A percentile compares a stretch with the other conserved stretches of the same genome.
phyloP scores from a whole-genome alignment of 37 sponge, comb jelly and placozoan species.

The Axinella damicornis region DNA sequence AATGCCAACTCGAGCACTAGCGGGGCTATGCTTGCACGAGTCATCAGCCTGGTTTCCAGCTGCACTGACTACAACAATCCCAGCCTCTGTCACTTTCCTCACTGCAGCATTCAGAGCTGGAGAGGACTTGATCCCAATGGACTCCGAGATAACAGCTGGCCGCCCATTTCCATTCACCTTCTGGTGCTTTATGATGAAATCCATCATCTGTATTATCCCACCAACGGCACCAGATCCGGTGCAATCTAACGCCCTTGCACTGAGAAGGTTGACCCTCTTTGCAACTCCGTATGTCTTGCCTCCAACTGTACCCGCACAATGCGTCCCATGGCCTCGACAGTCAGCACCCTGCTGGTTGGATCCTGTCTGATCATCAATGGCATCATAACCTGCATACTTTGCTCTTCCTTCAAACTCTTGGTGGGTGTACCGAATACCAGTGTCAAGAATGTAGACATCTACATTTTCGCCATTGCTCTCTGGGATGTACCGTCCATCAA shows the following conservation, averaged over 20 bases:
- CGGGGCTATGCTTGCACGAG: constrained; percentile 77
- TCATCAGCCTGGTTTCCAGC: constrained; percentile 78
- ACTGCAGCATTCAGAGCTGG: constrained; percentile 40
- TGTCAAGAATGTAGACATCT: constrained; percentile 78
- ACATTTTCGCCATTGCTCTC: constrained; percentile 58
- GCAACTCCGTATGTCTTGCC: constrained; percentile 82
- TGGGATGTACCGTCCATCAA: constrained; percentile 64
- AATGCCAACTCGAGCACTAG: constrained; percentile 57
- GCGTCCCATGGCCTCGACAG: constrained; percentile 85
- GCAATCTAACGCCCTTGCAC: constrained; percentile 69
- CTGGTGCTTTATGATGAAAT: constrained; percentile 45
- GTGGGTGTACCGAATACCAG: constrained; percentile 73
- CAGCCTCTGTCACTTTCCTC: constrained; percentile 30
- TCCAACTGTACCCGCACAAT: constrained; percentile 78
- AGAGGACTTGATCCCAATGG: constrained; percentile 67
- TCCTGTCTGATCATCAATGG: constrained; percentile 67
- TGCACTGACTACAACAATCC: constrained; percentile 66
- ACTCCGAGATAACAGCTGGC: constrained; percentile 69
- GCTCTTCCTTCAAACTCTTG: constrained; percentile 74
- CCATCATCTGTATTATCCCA: constrained; percentile 70
- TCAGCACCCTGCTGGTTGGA: constrained; percentile 57
- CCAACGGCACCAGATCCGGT: constrained; percentile 72
- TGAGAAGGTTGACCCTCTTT: constrained; percentile 63
- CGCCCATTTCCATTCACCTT: background rate
- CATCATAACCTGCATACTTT: constrained; percentile 77